Percentiles rank a stretch among this genome's conserved stretches.
Conservation (phyloP, 2,797 vertebrate genomes). For the Molossus molossus region DNA sequence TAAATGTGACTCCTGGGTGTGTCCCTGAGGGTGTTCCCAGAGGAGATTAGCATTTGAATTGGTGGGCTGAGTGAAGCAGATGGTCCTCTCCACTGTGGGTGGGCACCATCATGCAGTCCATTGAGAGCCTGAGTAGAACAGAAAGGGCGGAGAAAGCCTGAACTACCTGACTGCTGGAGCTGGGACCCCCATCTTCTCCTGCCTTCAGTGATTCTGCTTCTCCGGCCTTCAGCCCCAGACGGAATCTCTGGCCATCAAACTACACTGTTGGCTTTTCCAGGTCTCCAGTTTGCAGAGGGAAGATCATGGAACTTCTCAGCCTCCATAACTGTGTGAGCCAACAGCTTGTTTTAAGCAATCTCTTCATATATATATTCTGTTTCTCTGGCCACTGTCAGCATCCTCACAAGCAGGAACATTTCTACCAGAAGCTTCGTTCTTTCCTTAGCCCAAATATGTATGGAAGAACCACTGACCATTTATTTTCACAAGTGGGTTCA, state of each 20-base stretch:
- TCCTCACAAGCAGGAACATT: background rate
- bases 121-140: background rate
- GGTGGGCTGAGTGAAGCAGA: background rate
- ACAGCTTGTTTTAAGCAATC: slow-evolving; percentile 17
- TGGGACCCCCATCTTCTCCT: background rate
- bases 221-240: background rate
- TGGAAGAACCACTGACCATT: slow-evolving; percentile 57
- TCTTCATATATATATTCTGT: background rate
- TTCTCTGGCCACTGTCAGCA: background rate
- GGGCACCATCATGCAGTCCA: background rate
- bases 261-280: background rate
- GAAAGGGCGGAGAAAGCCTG: background rate
- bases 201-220: background rate
- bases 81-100: background rate
- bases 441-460: slow-evolving; percentile 44
- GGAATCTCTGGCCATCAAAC: background rate
- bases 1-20: background rate
- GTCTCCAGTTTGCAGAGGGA: background rate
- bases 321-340: background rate
- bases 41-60: background rate
- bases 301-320: background rate
- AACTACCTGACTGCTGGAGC: background rate
- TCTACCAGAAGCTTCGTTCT: slow-evolving; percentile 49
- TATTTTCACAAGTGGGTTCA: slow-evolving; percentile 75
- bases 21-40: background rate